Evolutionary conservation across 2,797 vertebrate genomes (phyloP).

Genomic region (Pantherophis alleghaniensis): DNA sequence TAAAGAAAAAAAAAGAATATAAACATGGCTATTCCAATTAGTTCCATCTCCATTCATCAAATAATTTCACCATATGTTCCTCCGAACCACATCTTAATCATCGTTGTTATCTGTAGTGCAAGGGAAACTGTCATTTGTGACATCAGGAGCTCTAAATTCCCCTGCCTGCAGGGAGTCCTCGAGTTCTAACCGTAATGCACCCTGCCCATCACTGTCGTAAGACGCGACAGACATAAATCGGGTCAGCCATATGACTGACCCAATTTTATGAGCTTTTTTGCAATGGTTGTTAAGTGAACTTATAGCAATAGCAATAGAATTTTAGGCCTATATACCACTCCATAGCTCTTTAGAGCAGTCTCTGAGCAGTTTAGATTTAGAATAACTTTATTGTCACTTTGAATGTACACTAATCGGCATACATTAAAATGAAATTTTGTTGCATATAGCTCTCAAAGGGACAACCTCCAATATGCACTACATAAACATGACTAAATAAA

Average conservation of each 20-base stretch:
- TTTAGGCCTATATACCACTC: background rate
- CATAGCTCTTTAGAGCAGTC: background rate
- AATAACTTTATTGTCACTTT: too few species aligned
- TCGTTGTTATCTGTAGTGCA: background rate
- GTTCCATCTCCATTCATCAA: too few species aligned
- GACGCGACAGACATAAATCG: background rate
- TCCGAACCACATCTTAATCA: background rate
- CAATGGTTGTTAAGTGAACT: background rate
- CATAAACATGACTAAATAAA: too few species aligned
- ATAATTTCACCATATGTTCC: too few species aligned
- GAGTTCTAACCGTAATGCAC: background rate
- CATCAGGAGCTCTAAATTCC: background rate
- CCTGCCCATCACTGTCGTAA: background rate
- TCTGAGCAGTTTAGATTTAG: too few species aligned
- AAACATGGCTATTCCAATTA: too few species aligned
- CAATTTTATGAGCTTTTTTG: background rate
- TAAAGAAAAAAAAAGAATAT: too few species aligned
- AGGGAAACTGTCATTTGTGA: background rate
- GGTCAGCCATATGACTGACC: background rate
- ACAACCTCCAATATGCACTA: too few species aligned
- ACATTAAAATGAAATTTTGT: too few species aligned
- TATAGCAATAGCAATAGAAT: background rate
- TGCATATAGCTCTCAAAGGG: too few species aligned
- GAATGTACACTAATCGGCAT: too few species aligned
- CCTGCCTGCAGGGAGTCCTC: background rate